Conservation (phyloP, 2,888 invertebrate genomes). For the Tholera decimalis region DNA sequence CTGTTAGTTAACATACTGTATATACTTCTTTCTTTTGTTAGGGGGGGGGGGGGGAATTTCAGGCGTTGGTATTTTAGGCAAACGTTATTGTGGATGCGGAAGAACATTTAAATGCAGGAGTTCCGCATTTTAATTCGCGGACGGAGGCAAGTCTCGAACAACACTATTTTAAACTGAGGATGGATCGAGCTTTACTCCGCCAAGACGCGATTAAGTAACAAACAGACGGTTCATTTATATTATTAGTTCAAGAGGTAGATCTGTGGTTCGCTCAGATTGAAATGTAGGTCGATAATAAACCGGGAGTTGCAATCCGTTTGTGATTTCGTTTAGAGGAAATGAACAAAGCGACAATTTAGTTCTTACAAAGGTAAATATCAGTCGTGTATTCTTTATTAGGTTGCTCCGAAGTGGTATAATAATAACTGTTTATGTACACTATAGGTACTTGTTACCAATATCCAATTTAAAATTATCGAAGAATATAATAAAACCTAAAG, state of each 20-base stretch:
- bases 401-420: too few species aligned
- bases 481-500: too few species aligned
- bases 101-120: neutral
- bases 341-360: conserved; percentile 7
- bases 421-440: too few species aligned
- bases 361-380: neutral
- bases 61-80: too few species aligned
- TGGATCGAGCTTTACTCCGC: conserved; percentile 52
- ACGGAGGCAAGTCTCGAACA: neutral
- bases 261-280: conserved; percentile 28
- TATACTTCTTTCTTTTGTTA: too few species aligned
- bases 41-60: too few species aligned
- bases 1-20: too few species aligned
- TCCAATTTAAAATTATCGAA: too few species aligned
- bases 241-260: conserved; percentile 52
- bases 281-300: conserved; percentile 47
- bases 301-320: conserved; percentile 28
- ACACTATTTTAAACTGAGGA: conserved; percentile 39
- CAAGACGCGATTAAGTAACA: conserved; percentile 59
- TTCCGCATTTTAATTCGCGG: neutral
- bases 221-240: conserved; percentile 57
- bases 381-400: neutral
- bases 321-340: conserved; percentile 35
- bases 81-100: neutral
- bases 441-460: too few species aligned